These are phyloP conservation scores for Podarcis lilfordi DNA, from an alignment of 2,797 vertebrate genomes.

Conservation along the genomic window DNA sequence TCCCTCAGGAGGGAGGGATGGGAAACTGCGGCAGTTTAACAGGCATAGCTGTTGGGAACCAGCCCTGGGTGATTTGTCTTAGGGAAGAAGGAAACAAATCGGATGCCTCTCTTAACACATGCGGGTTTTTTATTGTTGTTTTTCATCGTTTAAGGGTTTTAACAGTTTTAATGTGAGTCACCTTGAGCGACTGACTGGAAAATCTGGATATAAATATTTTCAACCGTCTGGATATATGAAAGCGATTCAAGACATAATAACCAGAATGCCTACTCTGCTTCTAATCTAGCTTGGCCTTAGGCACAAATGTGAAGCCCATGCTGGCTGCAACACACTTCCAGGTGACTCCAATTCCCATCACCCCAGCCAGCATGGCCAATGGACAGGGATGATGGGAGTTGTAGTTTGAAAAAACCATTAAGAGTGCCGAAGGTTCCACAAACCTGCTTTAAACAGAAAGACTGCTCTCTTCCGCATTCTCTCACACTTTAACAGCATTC, in stretches of 20 bases:
- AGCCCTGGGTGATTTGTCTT: not conserved
- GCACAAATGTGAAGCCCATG: not conserved
- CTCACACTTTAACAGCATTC: not conserved
- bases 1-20: not conserved
- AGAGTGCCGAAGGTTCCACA: no score
- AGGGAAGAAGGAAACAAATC: not conserved
- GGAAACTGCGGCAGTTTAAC: not conserved
- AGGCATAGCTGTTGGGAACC: not conserved
- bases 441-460: not conserved
- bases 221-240: not conserved
- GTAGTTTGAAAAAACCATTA: no score
- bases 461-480: not conserved
- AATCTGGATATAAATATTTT: not conserved
- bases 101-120: not conserved
- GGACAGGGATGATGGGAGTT: no score
- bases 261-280: not conserved
- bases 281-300: not conserved
- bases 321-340: not conserved
- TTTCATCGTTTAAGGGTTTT: not conserved
- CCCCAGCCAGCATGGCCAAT: no score
- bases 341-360: not conserved
- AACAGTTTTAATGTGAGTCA: not conserved
- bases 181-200: not conserved
- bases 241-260: not conserved
- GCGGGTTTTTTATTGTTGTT: not conserved